Conservation (phyloP, 2,888 invertebrate genomes). For the Drepanosiphum platanoidis region DNA sequence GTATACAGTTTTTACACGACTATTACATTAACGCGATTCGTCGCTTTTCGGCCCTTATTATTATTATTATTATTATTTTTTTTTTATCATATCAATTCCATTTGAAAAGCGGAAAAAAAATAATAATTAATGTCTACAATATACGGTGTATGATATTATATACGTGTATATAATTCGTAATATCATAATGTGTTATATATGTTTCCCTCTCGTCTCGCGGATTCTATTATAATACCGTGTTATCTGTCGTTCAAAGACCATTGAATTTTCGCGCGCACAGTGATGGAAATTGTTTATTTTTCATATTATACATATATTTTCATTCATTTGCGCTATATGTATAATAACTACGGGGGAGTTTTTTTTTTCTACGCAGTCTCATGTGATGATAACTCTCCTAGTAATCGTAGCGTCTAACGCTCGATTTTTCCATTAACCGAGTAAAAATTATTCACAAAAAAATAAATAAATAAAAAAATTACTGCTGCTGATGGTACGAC, state of each 20-base stretch:
- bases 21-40: conserved; percentile 30
- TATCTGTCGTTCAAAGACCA: conserved; percentile 50
- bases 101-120: background rate
- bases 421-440: background rate
- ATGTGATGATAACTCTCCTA: background rate
- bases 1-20: background rate
- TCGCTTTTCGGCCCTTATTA: background rate
- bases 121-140: conserved; percentile 1
- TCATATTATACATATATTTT: background rate
- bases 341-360: background rate
- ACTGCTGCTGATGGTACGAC: background rate
- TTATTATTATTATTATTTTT: background rate
- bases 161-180: too few relatives aligned
- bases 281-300: background rate
- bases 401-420: background rate
- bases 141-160: too few relatives aligned
- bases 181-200: background rate
- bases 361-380: background rate
- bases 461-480: background rate
- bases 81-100: conserved; percentile 7
- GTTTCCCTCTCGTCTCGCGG: background rate
- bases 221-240: background rate
- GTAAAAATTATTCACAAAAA: conserved; percentile 12
- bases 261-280: conserved; percentile 6
- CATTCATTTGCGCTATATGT: background rate